A percentile compares a stretch with the other conserved stretches of the same genome.
These are phyloP conservation scores for Drosophila kuntzei DNA, from an alignment of 2,888 invertebrate species.

Conservation along the genomic window DNA sequence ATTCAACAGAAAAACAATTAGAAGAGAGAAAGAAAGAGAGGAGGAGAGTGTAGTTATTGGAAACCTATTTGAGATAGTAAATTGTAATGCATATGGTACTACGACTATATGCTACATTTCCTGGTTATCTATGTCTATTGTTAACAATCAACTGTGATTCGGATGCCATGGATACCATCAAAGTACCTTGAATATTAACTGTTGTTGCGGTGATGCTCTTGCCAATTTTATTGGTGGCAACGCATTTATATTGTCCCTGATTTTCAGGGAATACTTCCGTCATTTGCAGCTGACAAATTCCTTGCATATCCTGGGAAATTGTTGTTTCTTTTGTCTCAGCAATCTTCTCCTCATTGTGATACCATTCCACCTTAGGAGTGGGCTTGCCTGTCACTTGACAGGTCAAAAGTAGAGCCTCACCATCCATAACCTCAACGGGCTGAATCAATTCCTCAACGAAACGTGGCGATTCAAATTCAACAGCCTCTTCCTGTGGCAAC, in stretches of 20 bases:
- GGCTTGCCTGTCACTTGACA: conserved; percentile 92
- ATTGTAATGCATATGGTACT: conserved; percentile 52
- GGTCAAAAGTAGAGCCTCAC: conserved; percentile 91
- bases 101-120: conserved; percentile 39
- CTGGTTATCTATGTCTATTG: conserved; percentile 39
- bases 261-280: conserved; percentile 96
- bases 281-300: conserved; percentile 92
- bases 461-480: conserved; percentile 90
- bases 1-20: conserved; percentile 36
- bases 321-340: conserved; percentile 92
- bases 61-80: conserved; percentile 52
- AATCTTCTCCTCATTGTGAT: conserved; percentile 90
- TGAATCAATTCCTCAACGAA: conserved; percentile 90
- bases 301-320: conserved; percentile 91
- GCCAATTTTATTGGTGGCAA: conserved; percentile 93
- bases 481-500: conserved; percentile 86
- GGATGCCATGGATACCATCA: conserved; percentile 53
- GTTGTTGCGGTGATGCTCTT: conserved; percentile 91
- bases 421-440: conserved; percentile 94
- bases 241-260: conserved; percentile 93
- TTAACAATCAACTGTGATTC: conserved; percentile 51
- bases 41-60: conserved; percentile 57
- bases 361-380: conserved; percentile 93
- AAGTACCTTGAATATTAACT: conserved; percentile 92
- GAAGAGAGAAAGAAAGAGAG: conserved; percentile 10